phyloP scores from a whole-genome alignment of 2,888 invertebrate genomes.

The Germaria angustata region DNA sequence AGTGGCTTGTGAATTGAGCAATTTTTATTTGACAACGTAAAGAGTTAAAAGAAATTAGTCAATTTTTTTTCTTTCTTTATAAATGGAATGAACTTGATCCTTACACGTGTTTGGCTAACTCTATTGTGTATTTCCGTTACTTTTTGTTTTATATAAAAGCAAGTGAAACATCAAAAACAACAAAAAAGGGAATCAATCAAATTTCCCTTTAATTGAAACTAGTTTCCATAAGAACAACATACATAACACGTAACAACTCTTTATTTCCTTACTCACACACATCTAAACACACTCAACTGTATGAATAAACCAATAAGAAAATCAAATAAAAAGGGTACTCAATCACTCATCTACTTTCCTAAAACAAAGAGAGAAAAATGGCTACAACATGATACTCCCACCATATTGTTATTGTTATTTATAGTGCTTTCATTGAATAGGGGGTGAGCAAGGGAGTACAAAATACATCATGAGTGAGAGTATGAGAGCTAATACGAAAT shows the following conservation, averaged over 20 bases:
- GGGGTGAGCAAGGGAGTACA: background rate
- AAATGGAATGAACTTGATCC: too few relatives aligned
- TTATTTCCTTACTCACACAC: background rate
- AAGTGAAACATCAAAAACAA: background rate
- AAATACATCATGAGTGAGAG: background rate
- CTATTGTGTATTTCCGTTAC: background rate
- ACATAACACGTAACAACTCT: background rate
- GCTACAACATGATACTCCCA: background rate
- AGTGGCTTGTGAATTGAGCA: too few relatives aligned
- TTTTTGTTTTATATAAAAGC: background rate
- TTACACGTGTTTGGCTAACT: background rate
- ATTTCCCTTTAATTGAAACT: conserved; percentile 55
- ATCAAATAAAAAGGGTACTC: background rate
- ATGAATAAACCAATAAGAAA: background rate
- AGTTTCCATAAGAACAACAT: background rate
- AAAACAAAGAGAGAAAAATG: conserved; percentile 3
- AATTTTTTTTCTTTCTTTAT: too few relatives aligned
- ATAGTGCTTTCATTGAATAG: background rate
- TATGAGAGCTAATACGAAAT: background rate
- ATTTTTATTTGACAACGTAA: too few relatives aligned
- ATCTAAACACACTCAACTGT: background rate
- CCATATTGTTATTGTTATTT: conserved; percentile 1
- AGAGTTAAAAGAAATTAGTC: too few relatives aligned
- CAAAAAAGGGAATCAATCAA: conserved; percentile 54
- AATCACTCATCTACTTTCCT: background rate